phyloP scores from a whole-genome alignment of 2,888 invertebrate species.

The Scaptomyza tumidula region DNA sequence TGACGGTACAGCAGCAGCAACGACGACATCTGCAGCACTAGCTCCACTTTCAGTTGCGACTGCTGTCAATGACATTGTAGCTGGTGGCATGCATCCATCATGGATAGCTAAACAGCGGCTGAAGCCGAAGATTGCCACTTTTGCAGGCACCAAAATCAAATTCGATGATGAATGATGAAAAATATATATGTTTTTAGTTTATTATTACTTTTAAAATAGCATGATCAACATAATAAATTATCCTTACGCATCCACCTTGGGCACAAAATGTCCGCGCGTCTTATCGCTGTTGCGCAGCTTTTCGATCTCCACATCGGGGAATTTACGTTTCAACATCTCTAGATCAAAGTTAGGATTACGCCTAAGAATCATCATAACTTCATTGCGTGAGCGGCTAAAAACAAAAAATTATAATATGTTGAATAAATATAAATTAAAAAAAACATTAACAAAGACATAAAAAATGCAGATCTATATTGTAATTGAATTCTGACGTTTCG shows the following conservation, averaged over 20 bases:
- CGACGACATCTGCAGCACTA: not conserved
- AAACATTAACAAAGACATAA: too few species aligned
- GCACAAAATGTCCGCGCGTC: slow-evolving; percentile 87
- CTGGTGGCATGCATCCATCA: slow-evolving; percentile 81
- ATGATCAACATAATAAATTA: slow-evolving; percentile 9
- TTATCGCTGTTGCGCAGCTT: slow-evolving; percentile 87
- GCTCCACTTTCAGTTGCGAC: not conserved
- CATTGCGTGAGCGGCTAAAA: slow-evolving; percentile 87
- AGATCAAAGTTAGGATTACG: slow-evolving; percentile 91
- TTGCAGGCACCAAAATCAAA: slow-evolving; percentile 82
- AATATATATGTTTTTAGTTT: slow-evolving; percentile 30
- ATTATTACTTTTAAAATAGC: slow-evolving; percentile 35
- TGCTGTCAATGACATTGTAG: slow-evolving; percentile 4
- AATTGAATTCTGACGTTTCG: too few species aligned
- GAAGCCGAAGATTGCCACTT: slow-evolving; percentile 80
- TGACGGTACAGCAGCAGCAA: slow-evolving; percentile 37
- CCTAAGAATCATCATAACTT: slow-evolving; percentile 89
- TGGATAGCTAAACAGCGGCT: slow-evolving; percentile 83
- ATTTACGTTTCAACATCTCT: slow-evolving; percentile 89
- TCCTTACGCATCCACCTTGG: slow-evolving; percentile 79
- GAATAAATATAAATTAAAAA: not conserved
- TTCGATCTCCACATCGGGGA: slow-evolving; percentile 91
- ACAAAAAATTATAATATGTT: slow-evolving; percentile 9
- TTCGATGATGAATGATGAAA: slow-evolving; percentile 71
- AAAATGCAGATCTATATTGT: too few species aligned